A percentile compares a stretch with the other conserved stretches of the same genome.
These are phyloP conservation scores for Panthera uncia DNA, from an alignment of 2,113 vertebrate species.

Conservation along the genomic window DNA sequence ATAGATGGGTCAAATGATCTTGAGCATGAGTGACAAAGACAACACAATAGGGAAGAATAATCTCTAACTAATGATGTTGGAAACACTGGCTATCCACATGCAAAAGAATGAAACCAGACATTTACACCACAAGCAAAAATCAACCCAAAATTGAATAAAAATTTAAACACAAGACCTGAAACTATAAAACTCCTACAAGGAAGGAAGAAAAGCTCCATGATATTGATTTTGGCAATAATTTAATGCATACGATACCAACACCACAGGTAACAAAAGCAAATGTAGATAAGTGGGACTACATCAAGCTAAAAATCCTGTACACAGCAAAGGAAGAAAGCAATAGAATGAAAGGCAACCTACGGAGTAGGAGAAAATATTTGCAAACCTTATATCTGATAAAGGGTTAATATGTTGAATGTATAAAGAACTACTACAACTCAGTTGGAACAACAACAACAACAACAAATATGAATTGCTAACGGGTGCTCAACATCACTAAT, in stretches of 20 bases:
- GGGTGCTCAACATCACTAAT: background rate
- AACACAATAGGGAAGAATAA: background rate
- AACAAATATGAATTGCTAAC: background rate
- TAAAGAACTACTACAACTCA: background rate
- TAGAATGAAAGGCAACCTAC: background rate
- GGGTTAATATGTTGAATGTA: background rate
- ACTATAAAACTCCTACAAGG: background rate
- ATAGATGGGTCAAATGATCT: background rate
- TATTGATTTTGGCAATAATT: background rate
- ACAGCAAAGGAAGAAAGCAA: background rate
- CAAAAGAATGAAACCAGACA: background rate
- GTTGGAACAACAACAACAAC: background rate
- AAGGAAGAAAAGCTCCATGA: background rate
- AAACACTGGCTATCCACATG: background rate
- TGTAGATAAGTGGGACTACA: background rate
- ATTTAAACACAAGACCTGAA: background rate
- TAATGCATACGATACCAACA: background rate
- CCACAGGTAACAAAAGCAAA: background rate
- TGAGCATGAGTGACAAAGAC: background rate
- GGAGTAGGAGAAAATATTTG: background rate
- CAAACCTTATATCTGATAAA: background rate
- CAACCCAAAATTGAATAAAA: background rate
- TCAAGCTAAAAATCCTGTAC: background rate
- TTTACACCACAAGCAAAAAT: background rate
- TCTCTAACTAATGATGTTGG: background rate